Percentiles rank a stretch among this genome's conserved stretches.
Evolutionary conservation across 2,888 invertebrate genomes (phyloP).

Genomic region (Napeogenes sylphis): DNA sequence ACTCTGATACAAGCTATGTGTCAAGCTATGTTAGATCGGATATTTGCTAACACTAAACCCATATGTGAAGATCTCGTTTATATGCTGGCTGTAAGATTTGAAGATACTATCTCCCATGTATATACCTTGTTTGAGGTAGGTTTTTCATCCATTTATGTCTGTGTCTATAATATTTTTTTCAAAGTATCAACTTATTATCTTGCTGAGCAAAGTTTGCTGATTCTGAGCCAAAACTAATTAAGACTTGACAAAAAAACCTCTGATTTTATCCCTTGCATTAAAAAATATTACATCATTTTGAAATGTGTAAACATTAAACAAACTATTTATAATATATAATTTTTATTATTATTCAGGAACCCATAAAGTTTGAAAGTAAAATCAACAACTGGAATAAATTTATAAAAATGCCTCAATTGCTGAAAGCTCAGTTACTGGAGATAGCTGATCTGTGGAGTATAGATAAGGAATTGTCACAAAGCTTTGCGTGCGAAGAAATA

Average conservation of each 20-base stretch:
- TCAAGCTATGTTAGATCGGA: slow-evolving; percentile 51
- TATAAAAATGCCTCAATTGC: slow-evolving; percentile 51
- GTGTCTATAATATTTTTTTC: no score
- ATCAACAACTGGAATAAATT: slow-evolving; percentile 62
- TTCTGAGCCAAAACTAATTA: no score
- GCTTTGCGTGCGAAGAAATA: slow-evolving; percentile 65
- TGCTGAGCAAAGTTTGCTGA: no score
- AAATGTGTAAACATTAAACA: no score
- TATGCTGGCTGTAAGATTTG: slow-evolving; percentile 53
- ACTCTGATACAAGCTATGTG: slow-evolving; percentile 53
- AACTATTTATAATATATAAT: background rate
- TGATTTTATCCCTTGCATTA: no score
- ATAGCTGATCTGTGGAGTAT: slow-evolving; percentile 57
- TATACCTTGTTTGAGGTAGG: slow-evolving; percentile 56
- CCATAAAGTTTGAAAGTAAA: slow-evolving; percentile 51
- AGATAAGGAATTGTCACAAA: slow-evolving; percentile 41
- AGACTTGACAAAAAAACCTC: no score
- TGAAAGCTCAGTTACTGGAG: slow-evolving; percentile 64
- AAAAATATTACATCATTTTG: no score
- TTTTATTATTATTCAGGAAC: slow-evolving; percentile 42
- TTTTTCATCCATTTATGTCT: background rate
- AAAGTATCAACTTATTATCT: no score
- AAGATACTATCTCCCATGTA: slow-evolving; percentile 47
- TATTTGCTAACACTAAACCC: slow-evolving; percentile 50
- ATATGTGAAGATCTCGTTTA: slow-evolving; percentile 59